Evolutionary conservation across 1,140 invertebrate genomes (phyloP).

Genomic region (Stegodyphus dumicola): DNA sequence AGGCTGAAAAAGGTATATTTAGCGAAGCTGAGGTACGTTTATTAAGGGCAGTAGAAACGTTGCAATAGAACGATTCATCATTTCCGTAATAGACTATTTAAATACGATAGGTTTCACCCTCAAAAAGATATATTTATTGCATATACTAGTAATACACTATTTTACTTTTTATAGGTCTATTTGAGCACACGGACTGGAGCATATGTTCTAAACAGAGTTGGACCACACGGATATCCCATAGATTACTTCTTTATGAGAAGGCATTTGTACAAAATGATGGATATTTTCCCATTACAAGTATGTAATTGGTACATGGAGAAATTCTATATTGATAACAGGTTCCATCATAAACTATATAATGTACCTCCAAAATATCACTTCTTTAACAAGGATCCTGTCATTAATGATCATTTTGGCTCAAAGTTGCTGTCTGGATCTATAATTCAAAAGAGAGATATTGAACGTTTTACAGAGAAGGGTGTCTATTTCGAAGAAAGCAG

Average conservation of each 20-base stretch:
- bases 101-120: too few relatives aligned
- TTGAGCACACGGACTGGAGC: neutral
- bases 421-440: constrained; percentile 70
- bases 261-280: neutral
- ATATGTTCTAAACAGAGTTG: neutral
- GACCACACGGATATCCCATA: neutral
- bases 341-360: neutral
- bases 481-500: constrained; percentile 66
- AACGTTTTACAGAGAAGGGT: constrained; percentile 65
- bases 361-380: neutral
- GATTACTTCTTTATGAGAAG: neutral
- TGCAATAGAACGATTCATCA: too few relatives aligned
- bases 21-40: too few relatives aligned
- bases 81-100: too few relatives aligned
- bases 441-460: constrained; percentile 67
- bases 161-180: neutral
- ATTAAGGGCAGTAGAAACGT: too few relatives aligned
- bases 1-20: too few relatives aligned
- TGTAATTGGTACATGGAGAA: neutral
- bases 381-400: constrained; percentile 66
- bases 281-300: neutral
- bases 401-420: constrained; percentile 66
- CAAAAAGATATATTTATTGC: too few relatives aligned
- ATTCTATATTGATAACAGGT: neutral
- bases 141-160: too few relatives aligned